phyloP scores from a whole-genome alignment of 2,888 invertebrate genomes.

The Drosophila meridionalis region DNA sequence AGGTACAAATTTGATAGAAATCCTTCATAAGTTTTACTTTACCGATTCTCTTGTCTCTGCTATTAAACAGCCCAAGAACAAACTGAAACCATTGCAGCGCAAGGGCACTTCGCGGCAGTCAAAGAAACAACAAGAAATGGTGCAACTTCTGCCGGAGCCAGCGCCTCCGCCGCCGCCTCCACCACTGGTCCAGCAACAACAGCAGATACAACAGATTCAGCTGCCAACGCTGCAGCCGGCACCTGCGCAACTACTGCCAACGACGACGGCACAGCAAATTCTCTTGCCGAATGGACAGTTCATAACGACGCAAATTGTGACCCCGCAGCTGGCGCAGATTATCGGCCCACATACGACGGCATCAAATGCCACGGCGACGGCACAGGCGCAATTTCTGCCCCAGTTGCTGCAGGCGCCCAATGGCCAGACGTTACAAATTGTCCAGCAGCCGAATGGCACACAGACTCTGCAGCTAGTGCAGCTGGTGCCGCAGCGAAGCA shows the following conservation, averaged over 20 bases:
- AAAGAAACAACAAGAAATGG: conserved; percentile 59
- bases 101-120: conserved; percentile 58
- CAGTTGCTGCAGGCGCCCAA: conserved; percentile 82
- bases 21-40: not conserved
- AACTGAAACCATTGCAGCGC: conserved; percentile 64
- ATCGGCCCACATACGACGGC: conserved; percentile 67
- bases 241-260: conserved; percentile 67
- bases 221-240: conserved; percentile 63
- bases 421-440: conserved; percentile 84
- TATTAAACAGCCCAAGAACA: conserved; percentile 46
- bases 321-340: conserved; percentile 84
- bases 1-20: conserved; percentile 7
- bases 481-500: conserved; percentile 73
- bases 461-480: conserved; percentile 82
- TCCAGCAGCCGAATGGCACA: conserved; percentile 84
- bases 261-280: conserved; percentile 82
- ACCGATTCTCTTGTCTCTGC: not conserved
- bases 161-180: conserved; percentile 53
- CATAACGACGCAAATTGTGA: conserved; percentile 84
- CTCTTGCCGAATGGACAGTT: conserved; percentile 85
- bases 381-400: conserved; percentile 76
- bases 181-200: conserved; percentile 48
- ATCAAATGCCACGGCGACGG: conserved; percentile 37
- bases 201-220: conserved; percentile 71
- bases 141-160: conserved; percentile 53